Base-by-base conservation (phyloP, 2,797 vertebrate species). In the Pelodytes ibericus region DNA sequence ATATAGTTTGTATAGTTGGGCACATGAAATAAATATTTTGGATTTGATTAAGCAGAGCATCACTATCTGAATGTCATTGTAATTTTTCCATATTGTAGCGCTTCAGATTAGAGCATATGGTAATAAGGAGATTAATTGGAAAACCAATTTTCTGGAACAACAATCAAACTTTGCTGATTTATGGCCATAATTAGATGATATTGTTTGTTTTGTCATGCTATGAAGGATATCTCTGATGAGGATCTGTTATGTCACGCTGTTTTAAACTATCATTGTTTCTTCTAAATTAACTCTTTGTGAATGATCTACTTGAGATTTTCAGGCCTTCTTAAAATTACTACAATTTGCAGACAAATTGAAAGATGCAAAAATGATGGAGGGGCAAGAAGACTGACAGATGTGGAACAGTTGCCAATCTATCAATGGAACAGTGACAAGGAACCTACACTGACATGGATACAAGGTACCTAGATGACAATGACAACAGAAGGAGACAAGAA, bases 51-150 rank as follows among this genome's bases (percentile, higher is more conserved):
- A 79, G 80, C 82, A 83, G 87, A 84, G 77, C 71, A 80, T 85
- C 80, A 56, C 80, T 92, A 85, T 87, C 85, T 88, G 82, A 61
- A 81, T 91, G 86, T 86, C 88, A 82, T 84, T 44, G 1, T 87
- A 78, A 80, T 84, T 87, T 78, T 81, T 86, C 80, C 82, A 63
- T 75, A 15, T 71, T 10, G 80, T 81, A 71, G 81, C 4, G 59
- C 75, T 88, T 87, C 83, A 86, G 82, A 86, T 88, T 81, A 83
- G 80, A 88, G 80, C 90, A 89, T 89, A 88, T 83, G 85, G 89
- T 83, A 81, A 71, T 80, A 22, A 81, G 72, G 72, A 74, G 83
- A 84, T 85, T 89, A 81, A 76, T 82, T 86, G 84, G 82, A 85
- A 81, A 59, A 81, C 79, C 80, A 80, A 20, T 84, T 85, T 86